phyloP scores from a whole-genome alignment of 2,797 vertebrate genomes.

The Microctenopoma steveboyesi region DNA sequence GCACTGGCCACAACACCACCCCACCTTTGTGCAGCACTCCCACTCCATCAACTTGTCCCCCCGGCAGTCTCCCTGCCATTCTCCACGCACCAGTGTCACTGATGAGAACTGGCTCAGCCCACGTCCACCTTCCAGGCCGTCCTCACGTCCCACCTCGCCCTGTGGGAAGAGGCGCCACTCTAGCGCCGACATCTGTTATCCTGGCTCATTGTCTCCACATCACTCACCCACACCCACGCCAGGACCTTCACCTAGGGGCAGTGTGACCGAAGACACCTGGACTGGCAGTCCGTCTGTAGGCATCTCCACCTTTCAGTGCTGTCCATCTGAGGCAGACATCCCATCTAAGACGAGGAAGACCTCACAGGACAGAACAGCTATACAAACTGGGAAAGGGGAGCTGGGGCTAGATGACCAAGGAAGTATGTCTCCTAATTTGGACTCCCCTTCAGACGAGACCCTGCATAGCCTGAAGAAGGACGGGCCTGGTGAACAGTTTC shows the following conservation, averaged over 20 bases:
- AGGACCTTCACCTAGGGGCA: conserved; percentile 94
- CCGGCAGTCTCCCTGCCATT: conserved; percentile 96
- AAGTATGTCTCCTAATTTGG: conserved; percentile 88
- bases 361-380: conserved; percentile 92
- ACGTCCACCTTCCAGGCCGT: conserved; percentile 92
- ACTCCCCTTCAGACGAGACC: conserved; percentile 90
- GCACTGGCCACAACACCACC: conserved; percentile 88
- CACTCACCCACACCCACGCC: conserved; percentile 96
- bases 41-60: conserved; percentile 90
- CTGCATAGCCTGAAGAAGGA: conserved; percentile 93
- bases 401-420: conserved; percentile 90
- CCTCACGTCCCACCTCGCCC: conserved; percentile 95
- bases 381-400: conserved; percentile 89
- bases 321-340: conserved; percentile 93
- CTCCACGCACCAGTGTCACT: conserved; percentile 95
- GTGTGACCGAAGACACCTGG: conserved; percentile 97
- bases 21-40: conserved; percentile 74
- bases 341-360: conserved; percentile 98
- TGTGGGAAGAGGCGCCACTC: conserved; percentile 98
- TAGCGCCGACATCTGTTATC: conserved; percentile 95
- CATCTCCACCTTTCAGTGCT: conserved; percentile 92
- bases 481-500: conserved; percentile 92
- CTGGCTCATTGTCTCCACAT: conserved; percentile 91
- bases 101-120: conserved; percentile 99
- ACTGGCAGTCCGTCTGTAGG: conserved; percentile 85